phyloP scores from a whole-genome alignment of 2,797 vertebrate genomes.

The Manis crassicaudata region DNA sequence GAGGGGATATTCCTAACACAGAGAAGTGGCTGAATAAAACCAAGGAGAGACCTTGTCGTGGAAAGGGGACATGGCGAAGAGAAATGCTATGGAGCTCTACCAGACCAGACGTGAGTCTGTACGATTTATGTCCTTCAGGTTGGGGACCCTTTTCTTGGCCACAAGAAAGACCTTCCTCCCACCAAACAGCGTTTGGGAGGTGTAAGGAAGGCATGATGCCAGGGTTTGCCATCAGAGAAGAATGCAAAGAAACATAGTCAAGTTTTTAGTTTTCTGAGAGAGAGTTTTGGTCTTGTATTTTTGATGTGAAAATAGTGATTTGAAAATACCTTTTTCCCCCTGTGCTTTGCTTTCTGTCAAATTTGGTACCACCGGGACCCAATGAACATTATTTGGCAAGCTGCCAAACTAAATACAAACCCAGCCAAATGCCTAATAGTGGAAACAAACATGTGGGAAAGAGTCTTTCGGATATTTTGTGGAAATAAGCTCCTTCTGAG shows the following conservation, averaged over 20 bases:
- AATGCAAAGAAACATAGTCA: not conserved
- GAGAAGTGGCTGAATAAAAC: not conserved
- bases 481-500: constrained; percentile 79
- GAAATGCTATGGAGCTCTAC: not conserved
- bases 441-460: constrained; percentile 85
- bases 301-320: constrained; percentile 82
- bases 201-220: not conserved
- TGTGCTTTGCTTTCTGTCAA: constrained; percentile 84
- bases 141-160: not conserved
- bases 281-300: constrained; percentile 53
- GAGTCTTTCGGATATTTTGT: constrained; percentile 79
- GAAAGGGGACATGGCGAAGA: not conserved
- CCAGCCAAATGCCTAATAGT: constrained; percentile 83
- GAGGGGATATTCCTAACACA: not conserved
- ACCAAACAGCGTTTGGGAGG: not conserved
- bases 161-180: not conserved
- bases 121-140: not conserved
- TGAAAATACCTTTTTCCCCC: constrained; percentile 80
- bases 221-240: not conserved
- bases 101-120: not conserved
- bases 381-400: constrained; percentile 80
- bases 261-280: constrained; percentile 78
- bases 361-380: constrained; percentile 80
- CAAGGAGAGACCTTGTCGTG: not conserved
- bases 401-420: constrained; percentile 83